phyloP scores from a whole-genome alignment of 1,140 invertebrate genomes.

The Apis florea region DNA sequence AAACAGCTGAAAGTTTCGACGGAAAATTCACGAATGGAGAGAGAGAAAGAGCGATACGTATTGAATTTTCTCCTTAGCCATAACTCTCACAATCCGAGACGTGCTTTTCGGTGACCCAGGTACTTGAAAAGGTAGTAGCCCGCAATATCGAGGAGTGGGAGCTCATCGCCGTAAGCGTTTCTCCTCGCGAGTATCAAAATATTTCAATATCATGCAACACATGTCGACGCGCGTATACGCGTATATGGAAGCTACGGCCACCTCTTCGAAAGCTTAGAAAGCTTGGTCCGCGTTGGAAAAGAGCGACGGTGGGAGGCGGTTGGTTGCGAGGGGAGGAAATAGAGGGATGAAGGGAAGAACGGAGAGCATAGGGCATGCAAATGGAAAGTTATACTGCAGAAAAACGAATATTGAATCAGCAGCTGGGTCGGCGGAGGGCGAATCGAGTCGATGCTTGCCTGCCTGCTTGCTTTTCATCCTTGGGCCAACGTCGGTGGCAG shows the following conservation, averaged over 20 bases:
- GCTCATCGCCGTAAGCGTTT: constrained; percentile 42
- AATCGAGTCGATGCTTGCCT: constrained; percentile 70
- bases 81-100: background rate
- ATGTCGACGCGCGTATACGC: constrained; percentile 58
- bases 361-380: constrained; percentile 73
- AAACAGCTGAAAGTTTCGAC: background rate
- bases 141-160: constrained; percentile 46
- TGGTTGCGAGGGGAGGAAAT: constrained; percentile 31
- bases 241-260: constrained; percentile 45
- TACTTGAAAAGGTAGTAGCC: constrained; percentile 63
- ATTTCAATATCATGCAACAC: constrained; percentile 74
- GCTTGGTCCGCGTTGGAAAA: constrained; percentile 57
- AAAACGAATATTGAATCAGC: constrained; percentile 80
- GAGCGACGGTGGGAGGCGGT: constrained; percentile 39
- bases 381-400: constrained; percentile 79
- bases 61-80: background rate
- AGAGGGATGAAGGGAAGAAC: constrained; percentile 24
- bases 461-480: constrained; percentile 76
- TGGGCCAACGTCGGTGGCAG: constrained; percentile 69
- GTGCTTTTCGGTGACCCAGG: constrained; percentile 20
- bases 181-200: constrained; percentile 68
- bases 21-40: background rate
- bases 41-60: no score
- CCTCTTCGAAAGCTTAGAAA: constrained; percentile 38
- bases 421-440: constrained; percentile 58